Base-by-base conservation (phyloP, 2,797 vertebrate species). In the Sebastes matsubarae region DNA sequence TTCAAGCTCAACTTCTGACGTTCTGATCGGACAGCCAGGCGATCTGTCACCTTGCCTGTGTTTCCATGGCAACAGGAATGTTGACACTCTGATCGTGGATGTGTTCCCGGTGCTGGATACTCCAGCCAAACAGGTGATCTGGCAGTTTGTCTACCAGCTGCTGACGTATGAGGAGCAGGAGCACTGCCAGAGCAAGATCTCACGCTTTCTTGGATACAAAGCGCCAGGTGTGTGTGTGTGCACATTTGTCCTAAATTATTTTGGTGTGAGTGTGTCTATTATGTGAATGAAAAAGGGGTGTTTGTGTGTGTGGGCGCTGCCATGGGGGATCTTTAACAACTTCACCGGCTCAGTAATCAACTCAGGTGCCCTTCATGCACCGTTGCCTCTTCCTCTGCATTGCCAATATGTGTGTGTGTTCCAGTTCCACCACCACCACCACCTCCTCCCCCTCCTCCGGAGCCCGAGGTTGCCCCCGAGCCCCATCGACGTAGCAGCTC, bases 131-230 rank as follows among this genome's bases (percentile, higher is more conserved):
- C 98, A 99, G 93, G 95, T 99, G 87, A 97, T 99, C 81, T 99
- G 98, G 98, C 98, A 99, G 93, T 99, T 99, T 90, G 93, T 99
- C 91, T 99, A 99, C 95, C 98, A 99, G 95, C 95, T 99, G 90
- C 93, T 99, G 93, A 99, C 97, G 0, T 99, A 99, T 0, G 98
- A 99, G 88, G 98, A 99, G 87, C 98, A 99, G 88, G 98, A 99
- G 60, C 97, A 97, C 79, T 99, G 98, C 89, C 98, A 97, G 93
- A 97, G 95, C 95, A 99, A 99, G 93, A 98, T 99, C 46, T 96
- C 97, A 1, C 96, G 98, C 81, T 99, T 99, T 91, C 96, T 99
- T 52, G 98, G 98, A 74, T 98, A 95, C 95, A 97, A 97, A 72
- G 94, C 96, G 1, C 87, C 94, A 93, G 89, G 95, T 96, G 68